Percentiles rank a stretch among this genome's conserved stretches.
phyloP scores from a whole-genome alignment of 2,888 invertebrate species.

The Lochmaea capreae region DNA sequence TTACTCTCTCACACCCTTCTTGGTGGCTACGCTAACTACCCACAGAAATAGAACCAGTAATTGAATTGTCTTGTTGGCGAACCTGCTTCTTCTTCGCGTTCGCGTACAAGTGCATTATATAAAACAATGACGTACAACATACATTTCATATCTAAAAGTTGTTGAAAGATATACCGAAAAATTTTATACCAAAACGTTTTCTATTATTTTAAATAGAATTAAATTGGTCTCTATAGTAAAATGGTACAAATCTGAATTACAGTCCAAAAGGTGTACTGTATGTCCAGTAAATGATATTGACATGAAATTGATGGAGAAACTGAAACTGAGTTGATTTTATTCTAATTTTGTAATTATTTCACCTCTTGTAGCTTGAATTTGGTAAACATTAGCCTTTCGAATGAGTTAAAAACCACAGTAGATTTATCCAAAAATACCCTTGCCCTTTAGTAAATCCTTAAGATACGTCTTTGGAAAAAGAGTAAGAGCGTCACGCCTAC shows the following conservation, averaged over 20 bases:
- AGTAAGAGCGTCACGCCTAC: constrained; percentile 55
- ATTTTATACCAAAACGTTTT: background rate
- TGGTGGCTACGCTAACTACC: constrained; percentile 58
- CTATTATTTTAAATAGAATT: too few species aligned
- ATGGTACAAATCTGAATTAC: too few species aligned
- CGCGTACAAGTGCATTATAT: constrained; percentile 15
- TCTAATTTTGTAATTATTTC: too few species aligned
- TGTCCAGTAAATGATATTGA: too few species aligned
- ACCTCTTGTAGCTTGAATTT: too few species aligned
- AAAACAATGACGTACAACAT: constrained; percentile 12
- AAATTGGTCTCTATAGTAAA: too few species aligned
- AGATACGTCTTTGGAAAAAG: constrained; percentile 52
- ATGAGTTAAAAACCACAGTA: background rate
- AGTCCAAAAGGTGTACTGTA: too few species aligned
- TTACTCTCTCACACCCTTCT: constrained; percentile 37
- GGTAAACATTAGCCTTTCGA: too few species aligned
- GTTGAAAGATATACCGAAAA: background rate
- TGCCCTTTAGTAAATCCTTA: constrained; percentile 27
- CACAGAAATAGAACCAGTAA: constrained; percentile 65
- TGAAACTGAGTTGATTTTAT: too few species aligned
- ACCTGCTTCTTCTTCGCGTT: constrained; percentile 44
- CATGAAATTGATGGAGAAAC: too few species aligned
- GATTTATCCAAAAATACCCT: background rate
- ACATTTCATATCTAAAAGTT: background rate
- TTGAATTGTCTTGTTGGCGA: constrained; percentile 67